Base-by-base conservation (phyloP, 2,797 vertebrate species). In the Otus scops region DNA sequence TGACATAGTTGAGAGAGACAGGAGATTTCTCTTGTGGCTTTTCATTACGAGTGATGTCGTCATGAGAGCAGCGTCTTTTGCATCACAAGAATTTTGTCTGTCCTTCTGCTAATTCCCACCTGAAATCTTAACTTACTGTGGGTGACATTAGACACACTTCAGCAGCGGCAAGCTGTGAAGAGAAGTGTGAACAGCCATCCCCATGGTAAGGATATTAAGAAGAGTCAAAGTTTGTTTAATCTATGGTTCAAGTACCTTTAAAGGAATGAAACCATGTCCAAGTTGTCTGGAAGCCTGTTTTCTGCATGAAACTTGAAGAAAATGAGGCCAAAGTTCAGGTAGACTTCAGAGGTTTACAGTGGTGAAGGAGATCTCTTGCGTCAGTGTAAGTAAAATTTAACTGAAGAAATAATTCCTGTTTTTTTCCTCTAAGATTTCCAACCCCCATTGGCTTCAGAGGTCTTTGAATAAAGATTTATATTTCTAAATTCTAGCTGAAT, bases 301-400 rank as follows among this genome's bases (percentile, higher is more conserved):
- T 85, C 75, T 88, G 71, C 26, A 19, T 73, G 53, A 91, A 91
- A 85, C 64, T 36, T 75, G 18, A 71, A 95, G 78, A 87, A 95
- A 89, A 54, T 34, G 36, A 92, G 92, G 30, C 54, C 36, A 57
- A 56, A 71, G 80, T 93, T 95, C 77, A 93, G 41, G 30, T 43
- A 30, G 53, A 45, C 54, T 79, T 85, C 0, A 1, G 54, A 38
- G 43, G 8, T 91, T 94, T 97, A 75, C 54, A 38, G 1, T 41
- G 50, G 18, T 41, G 57, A 65, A 89, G 84, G 45, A 85, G 38
- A 81, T 75, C 30, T 41, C 24, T 69, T 94, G 69, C 16, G 1
- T 68, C 73, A 80, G 15, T 61, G 20, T 45, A 76, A 89, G 65
- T 91, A 94, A 95, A 95, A 83, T 82, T 88, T 92, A 95, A 93